Percentiles rank a stretch among this genome's conserved stretches.
These are phyloP conservation scores for Asarcornis scutulata DNA, from an alignment of 2,113 vertebrate species.

Conservation along the genomic window DNA sequence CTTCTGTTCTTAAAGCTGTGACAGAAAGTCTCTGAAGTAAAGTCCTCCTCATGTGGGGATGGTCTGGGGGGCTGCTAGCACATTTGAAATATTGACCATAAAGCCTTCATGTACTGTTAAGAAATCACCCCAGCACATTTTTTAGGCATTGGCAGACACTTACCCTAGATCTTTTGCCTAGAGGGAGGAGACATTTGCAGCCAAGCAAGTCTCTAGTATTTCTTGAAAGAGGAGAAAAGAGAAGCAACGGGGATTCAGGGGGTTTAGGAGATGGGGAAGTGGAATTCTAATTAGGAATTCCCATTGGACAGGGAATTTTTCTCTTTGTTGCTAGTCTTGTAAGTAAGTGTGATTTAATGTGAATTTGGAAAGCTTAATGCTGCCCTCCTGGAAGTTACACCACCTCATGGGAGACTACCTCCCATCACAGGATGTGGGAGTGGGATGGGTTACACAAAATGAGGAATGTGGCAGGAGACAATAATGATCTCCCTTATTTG, in stretches of 20 bases:
- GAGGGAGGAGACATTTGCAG: neutral
- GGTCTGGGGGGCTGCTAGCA: neutral
- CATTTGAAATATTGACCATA: neutral
- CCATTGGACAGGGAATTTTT: neutral
- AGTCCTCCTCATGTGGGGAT: neutral
- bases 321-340: neutral
- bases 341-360: neutral
- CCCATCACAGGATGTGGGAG: neutral
- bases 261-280: neutral
- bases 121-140: neutral
- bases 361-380: neutral
- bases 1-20: neutral
- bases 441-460: neutral
- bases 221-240: neutral
- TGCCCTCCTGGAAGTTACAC: neutral
- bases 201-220: neutral
- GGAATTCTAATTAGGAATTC: neutral
- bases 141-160: neutral
- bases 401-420: neutral
- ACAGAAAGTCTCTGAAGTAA: neutral
- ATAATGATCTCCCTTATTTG: neutral
- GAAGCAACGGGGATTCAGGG: too few species aligned
- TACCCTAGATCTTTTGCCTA: neutral
- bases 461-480: neutral
- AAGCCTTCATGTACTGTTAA: neutral